Evolutionary conservation across 1,140 invertebrate species (phyloP), one percentile per base, ranked within the genome.

Genomic region (Drosophila nigromelanica): DNA sequence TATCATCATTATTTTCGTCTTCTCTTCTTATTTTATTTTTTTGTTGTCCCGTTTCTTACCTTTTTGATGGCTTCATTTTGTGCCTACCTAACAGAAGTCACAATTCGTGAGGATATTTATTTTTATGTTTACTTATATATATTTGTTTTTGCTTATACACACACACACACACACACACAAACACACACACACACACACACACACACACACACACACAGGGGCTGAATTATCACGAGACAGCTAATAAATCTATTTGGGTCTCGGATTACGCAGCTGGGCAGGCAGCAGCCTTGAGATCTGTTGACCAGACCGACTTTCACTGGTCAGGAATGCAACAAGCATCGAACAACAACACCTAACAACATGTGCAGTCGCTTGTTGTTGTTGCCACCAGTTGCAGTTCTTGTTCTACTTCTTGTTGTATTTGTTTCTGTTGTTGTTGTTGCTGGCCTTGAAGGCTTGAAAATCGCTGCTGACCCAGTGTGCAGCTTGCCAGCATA

Each of bases 171-270:
- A n/a, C n/a, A n/a, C n/a, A n/a, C n/a, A n/a, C n/a, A n/a, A n/a
- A n/a, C 18, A 18, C 18, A 18, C 18, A n/a, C 21, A 48, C 10
- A 62, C 35, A 62, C 33, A 51, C 21, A 54, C 18, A 40, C n/a
- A 67, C 55, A 43, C 56, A 37, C 47, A 62, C 47, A 42, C 45
- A 51, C 11, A 21, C 27, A 30, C 30, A 52, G 5, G 50, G 30
- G 43, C 62, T 54, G 62, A 30, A 21, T 67, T 79, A 47, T 59
- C 61, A 37, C 4, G 70, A 55, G 51, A 66, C 27, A 64, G 55
- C 37, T 74, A 82, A 81, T 78, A 81, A 82, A 82, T 74, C 74
- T 73, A 81, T 78, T 82, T 71, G 64, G 71, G 79, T 82, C 24
- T 81, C 64, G 59, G 63, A 78, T 81, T 81, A 70, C 69, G 42